phyloP scores from a whole-genome alignment of 2,113 vertebrate species.

The Oxygymnocypris stewartii region DNA sequence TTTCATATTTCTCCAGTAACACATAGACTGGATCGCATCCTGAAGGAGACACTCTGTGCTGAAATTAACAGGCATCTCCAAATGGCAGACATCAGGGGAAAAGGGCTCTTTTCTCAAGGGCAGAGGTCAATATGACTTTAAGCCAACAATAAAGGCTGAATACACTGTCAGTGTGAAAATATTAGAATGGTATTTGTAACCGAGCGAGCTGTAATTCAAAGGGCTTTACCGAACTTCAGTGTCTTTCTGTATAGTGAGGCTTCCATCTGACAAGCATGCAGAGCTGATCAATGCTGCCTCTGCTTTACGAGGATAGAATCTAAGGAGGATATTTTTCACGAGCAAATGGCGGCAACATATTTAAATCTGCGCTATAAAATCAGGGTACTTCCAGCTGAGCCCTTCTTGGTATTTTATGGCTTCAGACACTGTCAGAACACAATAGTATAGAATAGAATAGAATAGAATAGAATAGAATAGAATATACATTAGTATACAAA shows the following conservation, averaged over 20 bases:
- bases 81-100: slow-evolving; percentile 56
- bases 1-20: slow-evolving; percentile 41
- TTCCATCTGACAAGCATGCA: slow-evolving; percentile 44
- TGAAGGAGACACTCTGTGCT: neutral
- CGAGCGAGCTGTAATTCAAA: slow-evolving; percentile 34
- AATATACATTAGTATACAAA: neutral
- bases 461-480: slow-evolving; percentile 10
- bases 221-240: slow-evolving; percentile 24
- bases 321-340: slow-evolving; percentile 24
- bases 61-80: slow-evolving; percentile 45
- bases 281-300: slow-evolving; percentile 54
- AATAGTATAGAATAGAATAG: no score
- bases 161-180: neutral
- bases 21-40: neutral
- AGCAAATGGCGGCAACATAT: slow-evolving; percentile 26
- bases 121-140: slow-evolving; percentile 40
- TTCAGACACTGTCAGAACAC: neutral
- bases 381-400: slow-evolving; percentile 35
- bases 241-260: neutral
- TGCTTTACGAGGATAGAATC: slow-evolving; percentile 49
- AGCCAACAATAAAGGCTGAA: slow-evolving; percentile 40
- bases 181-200: slow-evolving; percentile 2
- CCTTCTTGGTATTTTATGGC: neutral
- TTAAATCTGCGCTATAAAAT: slow-evolving; percentile 15
- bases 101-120: slow-evolving; percentile 28